Evolutionary conservation across 2,797 vertebrate species (phyloP), one percentile per base, ranked within the genome.

Genomic region (Typhlichthys eigenmanni): DNA sequence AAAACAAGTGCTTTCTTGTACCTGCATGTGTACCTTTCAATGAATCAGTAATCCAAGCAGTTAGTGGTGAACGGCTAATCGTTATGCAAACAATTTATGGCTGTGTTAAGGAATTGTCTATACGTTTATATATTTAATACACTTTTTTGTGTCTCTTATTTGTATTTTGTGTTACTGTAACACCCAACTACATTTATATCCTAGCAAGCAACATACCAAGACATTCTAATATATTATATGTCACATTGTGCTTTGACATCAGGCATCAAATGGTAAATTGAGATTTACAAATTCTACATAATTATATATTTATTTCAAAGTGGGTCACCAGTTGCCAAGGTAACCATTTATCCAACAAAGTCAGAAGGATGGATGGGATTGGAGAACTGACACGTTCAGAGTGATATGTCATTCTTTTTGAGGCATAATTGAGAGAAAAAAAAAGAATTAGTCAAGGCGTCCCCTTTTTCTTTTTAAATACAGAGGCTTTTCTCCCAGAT

Each of bases 251-350:
- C 24, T 24, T 46, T 47, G 10, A 58, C 2, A 58, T 24, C 12
- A 58, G 38, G n/a, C 16, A 24, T 13, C 3, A 13, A 8, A 46
- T 4, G 5, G 8, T 19, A 47, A 58, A 45, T 13, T 24, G 14
- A 13, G 45, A 58, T 47, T 11, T 13, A 47, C 43, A 58, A 43
- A 14, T 13, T 12, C 45, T 47, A 11, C 13, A 7, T 9, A 47
- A 24, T 47, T 58, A 24, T 57, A 13, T 7, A 62, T 79, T 58
- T 16, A 48, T 49, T 49, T 85, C 85, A 77, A 85, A 62, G 74
- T 73, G 88, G 88, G 88, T 87, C 90, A 82, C 34, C 58, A 75
- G 63, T 75, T 85, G 78, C 76, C 83, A 75, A 52, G 75, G 64
- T 64, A 84, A 78, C 65, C 68, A 84, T 74, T 52, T 54, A 16